A percentile compares a stretch with the other conserved stretches of the same genome.
phyloP scores from a whole-genome alignment of 2,888 invertebrate species.

The Sphaeridia pumilis region DNA sequence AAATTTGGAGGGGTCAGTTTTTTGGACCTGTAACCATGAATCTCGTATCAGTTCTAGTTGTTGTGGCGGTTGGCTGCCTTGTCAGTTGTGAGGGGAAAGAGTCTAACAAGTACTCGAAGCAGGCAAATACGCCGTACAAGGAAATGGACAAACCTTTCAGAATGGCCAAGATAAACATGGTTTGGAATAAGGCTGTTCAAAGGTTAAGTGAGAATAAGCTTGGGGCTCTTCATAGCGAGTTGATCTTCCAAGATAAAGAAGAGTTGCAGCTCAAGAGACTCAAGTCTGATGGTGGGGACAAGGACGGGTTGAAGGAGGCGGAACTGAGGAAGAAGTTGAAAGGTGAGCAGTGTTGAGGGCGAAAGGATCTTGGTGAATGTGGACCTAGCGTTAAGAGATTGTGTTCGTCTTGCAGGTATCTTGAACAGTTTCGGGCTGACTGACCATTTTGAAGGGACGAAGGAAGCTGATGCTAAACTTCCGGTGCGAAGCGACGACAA shows the following conservation, averaged over 20 bases:
- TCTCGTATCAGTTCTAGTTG: too few species aligned
- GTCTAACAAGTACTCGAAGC: slow-evolving; percentile 33
- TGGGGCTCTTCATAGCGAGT: slow-evolving; percentile 72
- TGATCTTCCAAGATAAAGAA: slow-evolving; percentile 85
- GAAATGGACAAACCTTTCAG: slow-evolving; percentile 71
- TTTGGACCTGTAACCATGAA: too few species aligned
- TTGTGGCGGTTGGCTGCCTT: not conserved
- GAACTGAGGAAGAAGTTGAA: slow-evolving; percentile 64
- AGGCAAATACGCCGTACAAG: slow-evolving; percentile 48
- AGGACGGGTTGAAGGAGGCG: slow-evolving; percentile 72
- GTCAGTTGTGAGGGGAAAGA: slow-evolving; percentile 12
- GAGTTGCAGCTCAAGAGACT: slow-evolving; percentile 72
- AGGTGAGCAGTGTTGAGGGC: slow-evolving; percentile 40
- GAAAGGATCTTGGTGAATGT: not conserved
- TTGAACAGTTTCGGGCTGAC: slow-evolving; percentile 68
- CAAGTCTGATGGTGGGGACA: slow-evolving; percentile 70
- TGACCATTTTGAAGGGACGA: slow-evolving; percentile 58
- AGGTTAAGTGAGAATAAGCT: slow-evolving; percentile 70
- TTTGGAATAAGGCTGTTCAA: slow-evolving; percentile 86
- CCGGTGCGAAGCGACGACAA: slow-evolving; percentile 43
- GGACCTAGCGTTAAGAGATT: not conserved
- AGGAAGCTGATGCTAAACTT: slow-evolving; percentile 44
- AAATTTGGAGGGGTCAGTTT: too few species aligned
- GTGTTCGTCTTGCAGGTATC: slow-evolving; percentile 44
- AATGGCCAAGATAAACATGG: slow-evolving; percentile 76